Evolutionary conservation across 1,140 invertebrate species (phyloP), one percentile per base, ranked within the genome.

Genomic region (Drosophila rhopaloa): DNA sequence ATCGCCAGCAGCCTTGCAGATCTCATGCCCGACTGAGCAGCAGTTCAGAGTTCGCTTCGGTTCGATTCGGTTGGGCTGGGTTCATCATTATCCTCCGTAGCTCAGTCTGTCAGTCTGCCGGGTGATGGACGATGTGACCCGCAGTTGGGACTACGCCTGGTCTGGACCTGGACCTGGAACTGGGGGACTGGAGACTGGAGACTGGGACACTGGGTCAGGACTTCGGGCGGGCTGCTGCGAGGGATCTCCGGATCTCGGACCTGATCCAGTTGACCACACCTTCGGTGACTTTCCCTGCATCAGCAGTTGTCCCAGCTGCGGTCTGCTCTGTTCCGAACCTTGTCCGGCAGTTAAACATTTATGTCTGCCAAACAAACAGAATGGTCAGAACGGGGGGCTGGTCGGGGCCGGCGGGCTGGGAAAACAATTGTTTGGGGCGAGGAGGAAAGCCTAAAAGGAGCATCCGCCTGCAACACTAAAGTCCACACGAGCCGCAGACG

Each of bases 11-110:
- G 82, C 84, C 83, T 89, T 80, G 83, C 70, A 70, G 83, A 89
- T 89, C 84, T 83, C 76, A 89, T 63, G 83, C 62, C 77, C 79
- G 83, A 86, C 83, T 83, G 76, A 74, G 67, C 82, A 88, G 67
- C 63, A 71, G 68, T 71, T 72, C 66, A 67, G 73, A 71, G 65
- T 72, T 72, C 68, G 67, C 62, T 67, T 27, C 46, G 58, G 46
- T 38, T 38, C 37, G 37, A 38, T 38, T 38, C 9, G 38, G 35
- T 19, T 16, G 24, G 32, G 38, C 9, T 24, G 40, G 60, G 47
- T 27, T 29, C 29, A 81, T 85, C 82, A 82, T 86, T 82, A 50
- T 58, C 60, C 14, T 19, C 37, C 24, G n/a, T 14, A 38, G 14
- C 58, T 50, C 56, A 70, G 72, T 55, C 53, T 44, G 11, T 35